These are phyloP conservation scores for Enteromius treurensis DNA, from an alignment of 2,797 vertebrate species.

Conservation along the genomic window DNA sequence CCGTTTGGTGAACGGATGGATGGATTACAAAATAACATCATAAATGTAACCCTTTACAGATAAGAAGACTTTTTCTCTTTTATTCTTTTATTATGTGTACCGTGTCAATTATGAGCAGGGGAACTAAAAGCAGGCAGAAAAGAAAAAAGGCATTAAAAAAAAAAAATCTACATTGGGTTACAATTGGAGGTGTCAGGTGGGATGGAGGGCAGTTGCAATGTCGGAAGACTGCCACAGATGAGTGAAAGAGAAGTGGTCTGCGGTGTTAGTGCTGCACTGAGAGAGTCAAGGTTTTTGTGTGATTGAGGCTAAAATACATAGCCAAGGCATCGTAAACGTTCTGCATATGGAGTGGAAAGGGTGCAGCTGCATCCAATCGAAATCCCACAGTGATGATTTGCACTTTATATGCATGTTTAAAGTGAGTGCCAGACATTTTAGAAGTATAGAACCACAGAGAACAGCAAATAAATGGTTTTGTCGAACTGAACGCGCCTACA, in stretches of 20 bases:
- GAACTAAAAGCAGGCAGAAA: not conserved
- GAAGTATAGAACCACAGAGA: not conserved
- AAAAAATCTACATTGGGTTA: not conserved
- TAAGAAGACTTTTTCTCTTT: not conserved
- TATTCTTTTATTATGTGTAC: not conserved
- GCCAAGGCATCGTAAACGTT: slow-evolving; percentile 39
- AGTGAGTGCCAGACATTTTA: slow-evolving; percentile 5
- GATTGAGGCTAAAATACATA: slow-evolving; percentile 10
- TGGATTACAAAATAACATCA: not conserved
- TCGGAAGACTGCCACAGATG: not conserved
- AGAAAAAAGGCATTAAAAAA: not conserved
- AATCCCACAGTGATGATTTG: not conserved
- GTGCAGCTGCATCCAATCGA: not conserved
- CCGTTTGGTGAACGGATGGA: not conserved
- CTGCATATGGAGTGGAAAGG: not conserved
- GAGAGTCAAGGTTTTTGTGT: not conserved
- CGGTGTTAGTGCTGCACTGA: not conserved
- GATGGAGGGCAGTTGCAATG: not conserved
- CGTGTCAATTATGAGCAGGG: not conserved
- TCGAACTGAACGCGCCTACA: not conserved
- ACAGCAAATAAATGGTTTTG: not conserved
- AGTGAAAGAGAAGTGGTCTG: slow-evolving; percentile 8
- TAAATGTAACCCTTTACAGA: not conserved
- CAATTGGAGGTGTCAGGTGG: slow-evolving; percentile 9
- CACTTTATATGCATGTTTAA: not conserved